Conservation (phyloP, 2,113 vertebrate species). For the Machaerirhynchus nigripectus region DNA sequence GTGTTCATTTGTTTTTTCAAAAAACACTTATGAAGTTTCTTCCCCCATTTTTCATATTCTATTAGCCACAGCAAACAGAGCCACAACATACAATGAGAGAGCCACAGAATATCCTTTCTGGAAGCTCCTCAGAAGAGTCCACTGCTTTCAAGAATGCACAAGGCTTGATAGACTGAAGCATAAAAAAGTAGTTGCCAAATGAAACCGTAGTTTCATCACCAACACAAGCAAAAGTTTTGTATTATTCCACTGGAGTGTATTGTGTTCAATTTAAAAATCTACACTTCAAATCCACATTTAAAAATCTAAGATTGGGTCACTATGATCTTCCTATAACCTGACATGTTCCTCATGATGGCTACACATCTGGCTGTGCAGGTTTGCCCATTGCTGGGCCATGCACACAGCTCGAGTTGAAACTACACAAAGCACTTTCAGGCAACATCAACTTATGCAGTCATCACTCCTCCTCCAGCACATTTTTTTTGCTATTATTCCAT, state of each 20-base stretch:
- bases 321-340: not conserved
- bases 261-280: not conserved
- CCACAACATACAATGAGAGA: not conserved
- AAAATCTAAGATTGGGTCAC: not conserved
- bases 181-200: not conserved
- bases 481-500: not conserved
- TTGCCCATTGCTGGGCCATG: not conserved
- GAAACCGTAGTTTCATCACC: not conserved
- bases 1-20: not conserved
- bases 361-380: not conserved
- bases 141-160: not conserved
- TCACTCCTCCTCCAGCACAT: not conserved
- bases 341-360: not conserved
- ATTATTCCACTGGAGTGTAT: rapidly evolving
- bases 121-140: not conserved
- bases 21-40: not conserved
- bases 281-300: not conserved
- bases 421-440: not conserved
- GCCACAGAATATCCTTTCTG: not conserved
- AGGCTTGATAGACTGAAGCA: not conserved
- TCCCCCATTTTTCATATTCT: not conserved
- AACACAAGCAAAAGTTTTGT: not conserved
- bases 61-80: not conserved
- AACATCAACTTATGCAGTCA: rapidly evolving
- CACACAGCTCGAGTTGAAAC: not conserved